phyloP scores from a whole-genome alignment of 2,888 invertebrate species.

The Achlya flavicornis region DNA sequence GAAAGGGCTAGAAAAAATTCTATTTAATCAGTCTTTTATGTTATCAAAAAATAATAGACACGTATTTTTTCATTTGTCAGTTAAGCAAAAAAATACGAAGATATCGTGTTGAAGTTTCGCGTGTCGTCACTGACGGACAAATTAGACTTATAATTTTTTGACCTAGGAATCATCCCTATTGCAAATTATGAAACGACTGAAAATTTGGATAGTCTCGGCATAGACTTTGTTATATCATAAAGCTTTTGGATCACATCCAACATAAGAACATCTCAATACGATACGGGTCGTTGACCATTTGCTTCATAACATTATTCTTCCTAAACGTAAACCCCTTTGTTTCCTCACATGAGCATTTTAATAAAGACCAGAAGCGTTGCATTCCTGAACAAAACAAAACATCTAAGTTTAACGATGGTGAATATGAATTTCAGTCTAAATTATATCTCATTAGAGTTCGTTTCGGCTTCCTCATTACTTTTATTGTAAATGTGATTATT shows the following conservation, averaged over 20 bases:
- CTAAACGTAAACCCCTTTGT: conserved; percentile 22
- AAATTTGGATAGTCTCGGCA: too few relatives aligned
- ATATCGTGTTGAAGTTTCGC: too few relatives aligned
- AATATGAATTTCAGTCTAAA: conserved; percentile 26
- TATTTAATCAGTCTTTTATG: too few relatives aligned
- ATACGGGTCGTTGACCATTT: conserved; percentile 42
- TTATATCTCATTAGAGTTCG: neutral
- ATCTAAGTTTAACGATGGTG: neutral
- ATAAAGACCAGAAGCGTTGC: conserved; percentile 32
- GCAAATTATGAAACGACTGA: too few relatives aligned
- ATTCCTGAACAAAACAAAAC: conserved; percentile 5
- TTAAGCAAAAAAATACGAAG: too few relatives aligned
- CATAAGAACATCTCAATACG: conserved; percentile 23
- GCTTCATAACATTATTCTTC: conserved; percentile 28
- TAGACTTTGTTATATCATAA: too few relatives aligned
- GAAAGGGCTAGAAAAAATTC: too few relatives aligned
- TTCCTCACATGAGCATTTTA: conserved; percentile 37
- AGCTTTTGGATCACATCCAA: conserved; percentile 47
- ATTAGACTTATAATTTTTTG: too few relatives aligned
- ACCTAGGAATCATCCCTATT: too few relatives aligned
- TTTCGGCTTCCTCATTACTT: neutral
- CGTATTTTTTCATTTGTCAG: too few relatives aligned
- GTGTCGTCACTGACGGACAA: too few relatives aligned
- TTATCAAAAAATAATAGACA: too few relatives aligned
- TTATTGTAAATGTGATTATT: neutral